Conservation (phyloP, 2,797 vertebrate genomes). For the Phylloscopus collybita region DNA sequence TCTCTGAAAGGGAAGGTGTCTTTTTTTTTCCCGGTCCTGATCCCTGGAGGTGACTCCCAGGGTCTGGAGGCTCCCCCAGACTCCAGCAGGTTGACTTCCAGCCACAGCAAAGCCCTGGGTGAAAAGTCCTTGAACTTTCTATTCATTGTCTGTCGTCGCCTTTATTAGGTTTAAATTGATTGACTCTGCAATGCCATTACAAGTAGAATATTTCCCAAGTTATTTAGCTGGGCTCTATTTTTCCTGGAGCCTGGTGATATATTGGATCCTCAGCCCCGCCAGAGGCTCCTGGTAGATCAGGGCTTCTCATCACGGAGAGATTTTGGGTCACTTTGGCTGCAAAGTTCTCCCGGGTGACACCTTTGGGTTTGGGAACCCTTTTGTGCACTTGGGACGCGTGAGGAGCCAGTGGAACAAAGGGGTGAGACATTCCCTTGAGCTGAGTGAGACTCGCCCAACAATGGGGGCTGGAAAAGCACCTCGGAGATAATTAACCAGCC, state of each 20-base stretch:
- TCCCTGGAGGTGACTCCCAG: background rate
- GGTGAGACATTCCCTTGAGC: background rate
- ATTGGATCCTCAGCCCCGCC: background rate
- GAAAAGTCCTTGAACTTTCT: conserved; percentile 67
- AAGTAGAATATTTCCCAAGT: conserved; percentile 34
- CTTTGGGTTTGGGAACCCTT: background rate
- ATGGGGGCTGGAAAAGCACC: background rate
- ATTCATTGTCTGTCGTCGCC: conserved; percentile 38
- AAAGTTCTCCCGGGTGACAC: background rate
- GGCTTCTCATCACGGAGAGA: background rate
- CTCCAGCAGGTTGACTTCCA: background rate
- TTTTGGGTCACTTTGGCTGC: background rate
- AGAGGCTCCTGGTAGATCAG: background rate
- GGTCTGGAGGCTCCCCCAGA: background rate
- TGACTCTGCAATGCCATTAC: conserved; percentile 44
- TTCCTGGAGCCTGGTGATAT: background rate
- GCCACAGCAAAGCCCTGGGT: conserved; percentile 23
- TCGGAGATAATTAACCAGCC: background rate
- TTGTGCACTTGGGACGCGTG: rapidly evolving
- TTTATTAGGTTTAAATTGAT: conserved; percentile 66
- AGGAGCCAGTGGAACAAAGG: background rate
- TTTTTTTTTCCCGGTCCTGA: background rate
- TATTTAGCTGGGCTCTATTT: conserved; percentile 53
- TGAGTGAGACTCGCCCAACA: rapidly evolving
- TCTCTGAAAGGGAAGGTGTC: background rate